Evolutionary conservation across 37 sponge, comb jelly and placozoan species (phyloP).

Genomic region (Trichoplax adhaerens): DNA sequence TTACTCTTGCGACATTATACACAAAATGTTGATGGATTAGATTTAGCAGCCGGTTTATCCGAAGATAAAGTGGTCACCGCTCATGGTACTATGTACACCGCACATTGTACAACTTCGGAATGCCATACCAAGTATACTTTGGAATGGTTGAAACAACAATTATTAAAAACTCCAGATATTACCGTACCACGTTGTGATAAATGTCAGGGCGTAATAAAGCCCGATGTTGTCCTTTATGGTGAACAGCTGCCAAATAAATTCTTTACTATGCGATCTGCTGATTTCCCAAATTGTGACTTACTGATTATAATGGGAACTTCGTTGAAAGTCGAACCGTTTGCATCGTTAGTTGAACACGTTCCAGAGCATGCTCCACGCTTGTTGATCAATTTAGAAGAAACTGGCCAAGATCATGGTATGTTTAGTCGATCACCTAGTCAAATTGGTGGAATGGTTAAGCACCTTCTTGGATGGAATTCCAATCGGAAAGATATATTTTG

Average conservation of each 20-base stretch:
- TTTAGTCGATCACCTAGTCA: no score
- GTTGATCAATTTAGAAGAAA: constrained; percentile 67
- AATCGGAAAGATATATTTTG: constrained; percentile 54
- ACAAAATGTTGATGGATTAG: constrained; percentile 88
- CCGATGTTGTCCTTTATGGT: constrained; percentile 93
- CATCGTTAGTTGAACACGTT: constrained; percentile 48
- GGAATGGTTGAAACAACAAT: constrained; percentile 25
- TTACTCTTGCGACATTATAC: constrained; percentile 75
- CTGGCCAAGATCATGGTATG: constrained; percentile 17
- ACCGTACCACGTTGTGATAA: constrained; percentile 2
- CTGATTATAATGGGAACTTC: constrained; percentile 90
- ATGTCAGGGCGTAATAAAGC: constrained; percentile 62
- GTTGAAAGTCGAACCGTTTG: constrained; percentile 83
- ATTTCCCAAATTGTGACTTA: constrained; percentile 72
- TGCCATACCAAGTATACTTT: constrained; percentile 52
- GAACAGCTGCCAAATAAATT: constrained; percentile 73
- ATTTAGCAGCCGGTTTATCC: constrained; percentile 59
- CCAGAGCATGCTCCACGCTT: constrained; percentile 42
- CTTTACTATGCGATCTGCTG: constrained; percentile 42
- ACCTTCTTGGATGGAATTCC: background rate
- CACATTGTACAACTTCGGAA: constrained; percentile 32
- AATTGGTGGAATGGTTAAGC: no score
- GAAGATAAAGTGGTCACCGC: constrained; percentile 63
- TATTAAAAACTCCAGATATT: background rate
- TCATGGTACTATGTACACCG: constrained; percentile 75